Evolutionary conservation across 2,888 invertebrate species (phyloP).

Genomic region (Drosophila mercatorum): DNA sequence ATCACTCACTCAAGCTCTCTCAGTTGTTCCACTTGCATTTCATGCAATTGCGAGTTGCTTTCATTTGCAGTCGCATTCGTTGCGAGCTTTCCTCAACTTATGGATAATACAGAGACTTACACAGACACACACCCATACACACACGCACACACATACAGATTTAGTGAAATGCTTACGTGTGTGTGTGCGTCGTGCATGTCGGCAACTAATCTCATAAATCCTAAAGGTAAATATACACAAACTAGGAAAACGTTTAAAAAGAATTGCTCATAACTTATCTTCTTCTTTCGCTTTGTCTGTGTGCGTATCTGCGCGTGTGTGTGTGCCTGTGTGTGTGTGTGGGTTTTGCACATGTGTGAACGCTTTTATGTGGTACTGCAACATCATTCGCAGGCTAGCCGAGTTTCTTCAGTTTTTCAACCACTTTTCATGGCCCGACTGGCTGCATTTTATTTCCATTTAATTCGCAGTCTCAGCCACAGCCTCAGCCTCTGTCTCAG

Average conservation of each 20-base stretch:
- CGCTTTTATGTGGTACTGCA: constrained; percentile 39
- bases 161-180: neutral
- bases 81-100: constrained; percentile 27
- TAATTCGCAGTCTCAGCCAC: constrained; percentile 55
- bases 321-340: neutral
- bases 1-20: neutral
- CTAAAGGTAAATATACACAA: constrained; percentile 76
- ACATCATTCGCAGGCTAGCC: constrained; percentile 34
- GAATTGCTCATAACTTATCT: constrained; percentile 67
- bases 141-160: neutral
- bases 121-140: neutral
- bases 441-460: constrained; percentile 69
- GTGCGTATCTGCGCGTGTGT: neutral
- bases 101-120: constrained; percentile 20
- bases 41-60: constrained; percentile 64
- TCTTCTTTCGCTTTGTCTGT: constrained; percentile 24
- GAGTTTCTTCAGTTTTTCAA: constrained; percentile 17
- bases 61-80: constrained; percentile 63
- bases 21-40: constrained; percentile 58
- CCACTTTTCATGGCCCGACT: constrained; percentile 22
- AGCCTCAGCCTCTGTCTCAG: neutral
- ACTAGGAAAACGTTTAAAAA: constrained; percentile 71
- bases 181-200: constrained; percentile 33
- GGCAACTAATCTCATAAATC: constrained; percentile 77
- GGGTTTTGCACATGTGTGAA: constrained; percentile 6